Conservation (phyloP, 2,113 vertebrate species). For the Petrocephalus zakoni region DNA sequence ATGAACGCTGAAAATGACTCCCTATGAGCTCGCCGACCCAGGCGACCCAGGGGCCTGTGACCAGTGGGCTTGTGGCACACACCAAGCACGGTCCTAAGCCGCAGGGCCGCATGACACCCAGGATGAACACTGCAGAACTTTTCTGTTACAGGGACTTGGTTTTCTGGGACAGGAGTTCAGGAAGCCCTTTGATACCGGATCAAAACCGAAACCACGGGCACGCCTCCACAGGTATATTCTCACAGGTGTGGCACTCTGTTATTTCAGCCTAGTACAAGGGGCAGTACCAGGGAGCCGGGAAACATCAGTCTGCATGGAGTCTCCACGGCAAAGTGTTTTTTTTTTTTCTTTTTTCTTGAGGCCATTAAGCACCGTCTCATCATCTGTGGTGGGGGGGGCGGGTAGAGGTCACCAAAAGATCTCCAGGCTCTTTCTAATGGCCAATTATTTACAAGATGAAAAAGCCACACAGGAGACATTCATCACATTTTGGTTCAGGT, state of each 20-base stretch:
- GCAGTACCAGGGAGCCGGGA: background rate
- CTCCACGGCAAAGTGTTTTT: background rate
- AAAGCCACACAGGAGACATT: slow-evolving; percentile 40
- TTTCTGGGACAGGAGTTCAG: background rate
- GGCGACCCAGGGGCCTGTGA: background rate
- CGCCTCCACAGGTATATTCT: background rate
- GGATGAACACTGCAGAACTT: background rate
- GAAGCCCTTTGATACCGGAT: background rate
- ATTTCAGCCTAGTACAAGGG: background rate
- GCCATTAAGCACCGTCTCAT: background rate
- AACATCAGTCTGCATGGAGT: background rate
- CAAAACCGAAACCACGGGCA: background rate
- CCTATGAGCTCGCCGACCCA: background rate
- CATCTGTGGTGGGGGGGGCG: background rate
- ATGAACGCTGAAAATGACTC: background rate
- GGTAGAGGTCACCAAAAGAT: background rate
- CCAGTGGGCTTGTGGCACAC: background rate
- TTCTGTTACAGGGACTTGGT: background rate
- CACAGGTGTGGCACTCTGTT: background rate
- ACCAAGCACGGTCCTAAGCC: background rate
- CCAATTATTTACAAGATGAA: slow-evolving; percentile 37
- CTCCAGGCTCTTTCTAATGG: slow-evolving; percentile 20
- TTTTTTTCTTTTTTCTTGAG: background rate
- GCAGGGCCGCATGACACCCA: background rate
- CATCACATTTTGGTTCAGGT: slow-evolving; percentile 41